A percentile compares a stretch with the other conserved stretches of the same genome.
phyloP scores from a whole-genome alignment of 2,113 vertebrate species.

The Peucedramus taeniatus region DNA sequence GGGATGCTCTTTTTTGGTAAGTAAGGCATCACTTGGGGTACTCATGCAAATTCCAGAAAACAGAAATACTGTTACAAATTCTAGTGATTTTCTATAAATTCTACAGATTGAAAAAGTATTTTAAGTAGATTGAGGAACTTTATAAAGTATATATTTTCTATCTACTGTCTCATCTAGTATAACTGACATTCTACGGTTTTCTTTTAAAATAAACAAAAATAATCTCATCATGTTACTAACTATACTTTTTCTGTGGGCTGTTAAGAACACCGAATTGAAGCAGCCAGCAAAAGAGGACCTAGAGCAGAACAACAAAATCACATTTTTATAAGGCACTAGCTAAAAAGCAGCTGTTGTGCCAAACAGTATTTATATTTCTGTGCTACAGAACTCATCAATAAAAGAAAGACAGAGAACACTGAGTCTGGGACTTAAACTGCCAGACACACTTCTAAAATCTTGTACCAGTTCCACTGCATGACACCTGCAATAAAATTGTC shows the following conservation, averaged over 20 bases:
- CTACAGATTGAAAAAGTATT: background rate
- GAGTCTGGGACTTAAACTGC: background rate
- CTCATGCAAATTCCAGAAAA: background rate
- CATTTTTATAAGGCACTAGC: background rate
- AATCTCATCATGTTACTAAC: background rate
- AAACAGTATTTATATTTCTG: background rate
- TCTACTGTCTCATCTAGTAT: background rate
- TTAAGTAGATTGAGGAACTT: background rate
- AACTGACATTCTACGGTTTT: background rate
- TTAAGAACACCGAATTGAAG: background rate
- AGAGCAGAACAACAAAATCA: background rate
- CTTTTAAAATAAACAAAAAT: background rate
- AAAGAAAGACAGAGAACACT: background rate
- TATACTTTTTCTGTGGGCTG: background rate
- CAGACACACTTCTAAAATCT: background rate
- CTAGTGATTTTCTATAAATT: background rate
- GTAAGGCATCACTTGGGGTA: background rate
- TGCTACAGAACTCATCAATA: background rate
- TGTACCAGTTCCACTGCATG: background rate
- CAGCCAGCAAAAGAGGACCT: background rate
- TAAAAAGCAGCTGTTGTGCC: background rate
- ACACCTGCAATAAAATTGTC: background rate
- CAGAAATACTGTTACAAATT: background rate
- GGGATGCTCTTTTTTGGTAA: background rate
- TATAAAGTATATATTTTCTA: background rate